Conservation (phyloP, 2,888 invertebrate genomes). For the Acrobasis consociella region DNA sequence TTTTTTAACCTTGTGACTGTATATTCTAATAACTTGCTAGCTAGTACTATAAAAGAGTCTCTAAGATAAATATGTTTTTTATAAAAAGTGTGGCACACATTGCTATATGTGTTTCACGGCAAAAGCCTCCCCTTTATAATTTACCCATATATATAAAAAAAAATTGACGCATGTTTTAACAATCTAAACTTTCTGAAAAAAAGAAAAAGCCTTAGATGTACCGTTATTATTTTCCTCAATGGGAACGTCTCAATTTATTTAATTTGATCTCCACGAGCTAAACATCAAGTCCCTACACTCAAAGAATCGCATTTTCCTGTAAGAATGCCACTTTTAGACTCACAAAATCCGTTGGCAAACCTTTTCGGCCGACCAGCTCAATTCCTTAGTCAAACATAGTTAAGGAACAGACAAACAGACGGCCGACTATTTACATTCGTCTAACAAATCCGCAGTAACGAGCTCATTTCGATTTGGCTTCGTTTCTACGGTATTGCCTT, state of each 20-base stretch:
- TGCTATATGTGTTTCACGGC: too few relatives aligned
- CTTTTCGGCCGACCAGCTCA: constrained; percentile 46
- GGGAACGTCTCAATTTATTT: not conserved
- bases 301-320: constrained; percentile 27
- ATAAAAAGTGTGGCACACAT: too few relatives aligned
- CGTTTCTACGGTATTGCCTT: constrained; percentile 35
- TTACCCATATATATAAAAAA: too few relatives aligned
- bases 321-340: constrained; percentile 33
- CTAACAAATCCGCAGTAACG: constrained; percentile 63
- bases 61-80: too few relatives aligned
- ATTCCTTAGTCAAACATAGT: constrained; percentile 66
- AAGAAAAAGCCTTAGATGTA: too few relatives aligned
- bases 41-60: too few relatives aligned
- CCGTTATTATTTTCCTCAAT: too few relatives aligned
- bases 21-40: too few relatives aligned
- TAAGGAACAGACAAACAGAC: constrained; percentile 58
- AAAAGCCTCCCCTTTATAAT: too few relatives aligned
- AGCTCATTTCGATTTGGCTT: constrained; percentile 50
- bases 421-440: constrained; percentile 57
- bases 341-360: constrained; percentile 42
- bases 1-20: too few relatives aligned
- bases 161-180: too few relatives aligned
- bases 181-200: too few relatives aligned
- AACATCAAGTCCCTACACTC: not conserved
- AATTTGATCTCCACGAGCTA: not conserved